Base-by-base conservation (phyloP, 2,113 vertebrate genomes). In the Dolichotis patagonum region DNA sequence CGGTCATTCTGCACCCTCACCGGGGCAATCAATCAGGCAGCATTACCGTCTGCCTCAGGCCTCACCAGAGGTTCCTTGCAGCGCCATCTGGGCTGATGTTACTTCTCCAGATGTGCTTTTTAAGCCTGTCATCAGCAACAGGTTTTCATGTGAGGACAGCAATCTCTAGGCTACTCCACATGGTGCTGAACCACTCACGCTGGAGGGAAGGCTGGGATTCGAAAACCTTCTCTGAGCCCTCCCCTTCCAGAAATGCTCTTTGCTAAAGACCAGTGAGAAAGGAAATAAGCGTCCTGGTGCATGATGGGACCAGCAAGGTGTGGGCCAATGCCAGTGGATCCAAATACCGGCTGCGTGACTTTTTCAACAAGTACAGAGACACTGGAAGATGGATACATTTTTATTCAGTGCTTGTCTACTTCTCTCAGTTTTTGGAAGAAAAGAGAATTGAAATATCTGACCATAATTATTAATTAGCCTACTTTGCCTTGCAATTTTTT, bases 31-130 rank as follows among this genome's bases (percentile, higher is more conserved):
- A 98, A 98, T 98, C 98, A 98, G 96, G 80, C 97, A 98, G 96
- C 97, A 99, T 97, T 98, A 96, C 95, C 97, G 95, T 98, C 97
- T 98, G 96, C 98, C 97, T 97, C 96, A 90, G 97, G 97, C 98
- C 94, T 96, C 98, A 98, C 97, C 98, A 98, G 98, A 98, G 98
- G 98, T 98, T 98, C 98, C 97, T 95, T 98, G 96, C 97, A 97
- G 90, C 90, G 91, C 98, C 98, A 98, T 98, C 98, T 98, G 98
- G 98, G 96, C 97, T 97, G 97, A 94, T 98, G 98, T 98, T 96
- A 98, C 98, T 98, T 98, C 98, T 98, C 98, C 98, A 98, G 98
- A 98, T 99, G 98, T 98, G 98, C 98, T 98, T 98, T 98, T 98
- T 98, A 97, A 98, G 98, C 98, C 97, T 98, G 98, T 98, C 98